Evolutionary conservation across 64 coral and sea anemone species (phyloP), one percentile per base, ranked within the genome.

Genomic region (Acropora tenuis): DNA sequence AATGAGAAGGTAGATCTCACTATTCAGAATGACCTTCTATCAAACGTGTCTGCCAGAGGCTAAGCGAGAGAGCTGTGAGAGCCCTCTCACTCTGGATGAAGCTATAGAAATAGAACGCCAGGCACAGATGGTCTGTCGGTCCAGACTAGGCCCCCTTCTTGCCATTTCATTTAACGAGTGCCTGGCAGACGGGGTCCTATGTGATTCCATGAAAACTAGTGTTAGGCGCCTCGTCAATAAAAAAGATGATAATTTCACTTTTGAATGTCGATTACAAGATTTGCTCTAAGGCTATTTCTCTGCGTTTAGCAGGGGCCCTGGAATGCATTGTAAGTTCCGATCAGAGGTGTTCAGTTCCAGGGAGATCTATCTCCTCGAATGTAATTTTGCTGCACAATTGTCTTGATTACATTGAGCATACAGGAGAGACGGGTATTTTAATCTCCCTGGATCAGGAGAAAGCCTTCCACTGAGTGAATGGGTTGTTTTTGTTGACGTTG

Each of bases 51-150:
- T 88, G 4, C 18, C 67, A 6, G 73, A 44, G 1, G 1, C n/a
- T 10, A 12, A 80, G 5, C 41, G 57, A 1, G 4, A 65, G 0
- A 0, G 8, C 11, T 69, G 83, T 47, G 84, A 88, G 78, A 18
- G 75, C 1, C 13, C 10, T 44, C 52, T 88, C 16, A 69, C 76
- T 7, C 2, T 74, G 3, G 61, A 49, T 5, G 92, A 88, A 49
- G 43, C 79, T 19, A 67, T 3, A 4, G 18, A 6, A 52, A 17
- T 11, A 88, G 88, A 19, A 60, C 91, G 0, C 91, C 77, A 0
- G 86, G 92, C 0, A 50, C 47, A 5, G 92, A 93, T 42, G 86
- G 92, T 1, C 59, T 93, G 0, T n/a, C 92, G 0, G 47, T 9
- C 59, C 19, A 9, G 57, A 12, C 63, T 94, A 3, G 50, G 66